Conservation (phyloP, 2,797 vertebrate genomes). For the Halcyon leucocephala region DNA sequence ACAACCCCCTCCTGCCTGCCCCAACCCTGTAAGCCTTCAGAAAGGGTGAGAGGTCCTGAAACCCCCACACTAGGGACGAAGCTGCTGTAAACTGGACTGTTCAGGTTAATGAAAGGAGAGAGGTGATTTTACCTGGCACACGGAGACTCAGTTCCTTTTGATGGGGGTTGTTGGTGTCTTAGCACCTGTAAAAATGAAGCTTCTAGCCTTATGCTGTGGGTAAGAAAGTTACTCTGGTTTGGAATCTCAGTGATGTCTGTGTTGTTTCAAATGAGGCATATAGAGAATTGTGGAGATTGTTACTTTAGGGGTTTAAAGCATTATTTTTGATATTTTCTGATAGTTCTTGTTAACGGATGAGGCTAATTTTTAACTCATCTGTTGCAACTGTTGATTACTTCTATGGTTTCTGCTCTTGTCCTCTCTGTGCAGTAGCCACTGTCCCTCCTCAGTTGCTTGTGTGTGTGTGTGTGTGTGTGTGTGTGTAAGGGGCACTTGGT, state of each 20-base stretch:
- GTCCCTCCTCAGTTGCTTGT: no score
- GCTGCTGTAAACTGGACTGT: neutral
- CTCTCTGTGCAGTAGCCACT: neutral
- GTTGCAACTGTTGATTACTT: neutral
- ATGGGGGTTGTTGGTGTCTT: neutral
- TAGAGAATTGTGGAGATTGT: neutral
- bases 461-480: neutral
- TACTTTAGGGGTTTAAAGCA: neutral
- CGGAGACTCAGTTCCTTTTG: neutral
- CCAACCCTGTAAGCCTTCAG: neutral
- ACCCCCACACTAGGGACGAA: neutral
- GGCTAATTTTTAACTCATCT: neutral
- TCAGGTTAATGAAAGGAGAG: neutral
- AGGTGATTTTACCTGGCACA: neutral
- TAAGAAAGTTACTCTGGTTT: neutral
- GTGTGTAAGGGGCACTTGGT: no score
- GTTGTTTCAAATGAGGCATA: neutral
- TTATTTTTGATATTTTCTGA: neutral
- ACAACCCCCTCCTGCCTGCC: neutral
- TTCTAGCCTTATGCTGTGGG: neutral
- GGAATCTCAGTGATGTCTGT: fast-evolving
- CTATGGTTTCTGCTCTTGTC: neutral
- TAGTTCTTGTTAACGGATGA: neutral
- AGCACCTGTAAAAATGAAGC: neutral
- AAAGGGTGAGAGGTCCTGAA: neutral